Base-by-base conservation (phyloP, 2,113 vertebrate species). In the Thamnaconus septentrionalis region DNA sequence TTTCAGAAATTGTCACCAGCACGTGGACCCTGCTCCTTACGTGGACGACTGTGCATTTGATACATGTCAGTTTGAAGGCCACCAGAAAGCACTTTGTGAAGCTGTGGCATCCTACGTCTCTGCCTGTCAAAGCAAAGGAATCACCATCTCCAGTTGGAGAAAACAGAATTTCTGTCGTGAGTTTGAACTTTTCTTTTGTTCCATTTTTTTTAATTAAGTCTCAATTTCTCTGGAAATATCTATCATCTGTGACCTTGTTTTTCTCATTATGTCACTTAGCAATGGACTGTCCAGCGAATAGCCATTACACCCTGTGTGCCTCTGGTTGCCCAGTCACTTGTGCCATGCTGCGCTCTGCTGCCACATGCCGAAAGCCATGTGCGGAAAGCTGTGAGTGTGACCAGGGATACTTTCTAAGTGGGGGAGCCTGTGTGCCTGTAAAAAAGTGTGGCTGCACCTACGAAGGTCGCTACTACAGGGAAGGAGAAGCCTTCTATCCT, bases 331-430 rank as follows among this genome's bases (percentile, higher is more conserved):
- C 91, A 0, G 1, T 80, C 31, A 90, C 88, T 44, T 95, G 94
- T 2, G 77, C 78, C 8, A 82, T 85, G 6, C 74, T 83, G 7
- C 63, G 73, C 0, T 0, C 70, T 5, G 1, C 76, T 0, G 3
- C 42, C 2, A 80, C 69, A n/a, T 95, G 94, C 6, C 69, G 59
- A 0, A 74, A 69, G 0, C 8, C n/a, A 0, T 93, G 92, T 61
- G 0, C 40, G 0, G 93, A 94, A 50, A 87, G 82, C 59, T 96
- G 95, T 0, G 89, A 90, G 44, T 96, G 94, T 3, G 65, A 95
- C 0, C 41, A 86, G 0, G 93, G 92, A 5, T 92, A 85, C 41
- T 59, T 84, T 0, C 81, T 81, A 53, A 94, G 88, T 0, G 93
- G 94, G 0, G 83, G 69, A 2, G 8, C 45, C 45, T 96, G 94